Base-by-base conservation (phyloP, 2,888 invertebrate species). In the Trypoxylon attenuatum region DNA sequence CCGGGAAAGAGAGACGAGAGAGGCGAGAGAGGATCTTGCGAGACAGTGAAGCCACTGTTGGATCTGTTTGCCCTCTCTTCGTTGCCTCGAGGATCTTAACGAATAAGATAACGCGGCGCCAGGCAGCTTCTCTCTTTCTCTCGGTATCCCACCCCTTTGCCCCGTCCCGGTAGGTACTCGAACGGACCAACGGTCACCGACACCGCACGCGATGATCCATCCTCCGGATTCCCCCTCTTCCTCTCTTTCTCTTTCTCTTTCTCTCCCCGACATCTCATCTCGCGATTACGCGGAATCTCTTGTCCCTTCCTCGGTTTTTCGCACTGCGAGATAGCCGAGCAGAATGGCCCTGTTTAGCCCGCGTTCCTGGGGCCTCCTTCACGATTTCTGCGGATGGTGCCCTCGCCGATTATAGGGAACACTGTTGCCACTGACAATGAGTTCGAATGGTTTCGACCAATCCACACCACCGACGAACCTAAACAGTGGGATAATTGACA, bases 71-170 rank as follows among this genome's bases (percentile, higher is more conserved):
- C 58, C 65, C 42, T 67, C 69, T 53, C 62, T 29, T 23, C 63
- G 16, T 59, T 43, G 67, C 73, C 71, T 46, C 65, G 77, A 80
- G 84, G 83, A 84, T 84, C 85, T 84, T 83, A 81, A 80, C 82
- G 80, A 81, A 83, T 70, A 76, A 84, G 85, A 85, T 85, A 85
- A 84, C 80, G 68, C 82, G 82, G 84, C 85, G 84, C 85, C 85
- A 85, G 73, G 76, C 77, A 80, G 75, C 71, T 77, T 29, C 29
- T 10, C 29, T 29, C 29, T 13, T 29, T 68, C 55, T 73, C 67
- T 52, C 67, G 53, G 29, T 21, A 15, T 49, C 27, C 45, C 57
- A 33, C 55, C 19, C 43, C 16, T 22, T 61, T 46, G 43, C 57
- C 25, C 19, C 21, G 5, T 15, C 39, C 13, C 5, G 5, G 10